Evolutionary conservation across 2,888 invertebrate species (phyloP), one percentile per base, ranked within the genome.

Genomic region (Caenorhabditis wallacei): DNA sequence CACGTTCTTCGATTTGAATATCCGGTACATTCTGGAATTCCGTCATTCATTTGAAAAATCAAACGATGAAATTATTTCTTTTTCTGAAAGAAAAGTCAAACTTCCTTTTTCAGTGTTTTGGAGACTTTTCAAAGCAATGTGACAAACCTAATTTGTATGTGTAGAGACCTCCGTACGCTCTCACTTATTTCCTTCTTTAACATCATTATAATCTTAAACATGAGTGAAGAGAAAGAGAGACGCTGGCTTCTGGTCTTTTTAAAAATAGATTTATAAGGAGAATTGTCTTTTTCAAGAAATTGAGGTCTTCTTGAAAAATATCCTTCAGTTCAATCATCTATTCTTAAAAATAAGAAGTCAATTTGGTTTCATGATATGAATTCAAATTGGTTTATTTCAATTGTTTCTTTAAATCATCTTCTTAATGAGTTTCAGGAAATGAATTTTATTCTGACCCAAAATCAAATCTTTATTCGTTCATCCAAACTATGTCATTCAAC

Each of bases 81-180:
- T 30, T 30, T 30, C 30, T 30, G 40, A 40, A 40, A 13, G 16
- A 40, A 13, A 40, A 10, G 16, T 40, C 16, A 40, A 43, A 30
- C n/a, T 20, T 22, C 40, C 40, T n/a, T 20, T 40, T 69, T 43
- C 46, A 46, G 46, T 46, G 2, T 26, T 24, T 56, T 20, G n/a
- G 18, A 20, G 3, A 10, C 5, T 64, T 51, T 35, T 18, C 30
- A 10, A 35, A 64, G 51, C 64, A 18, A 64, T 57, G 57, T 70
- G 70, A 48, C 69, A 61, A 71, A 71, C 71, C 51, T 51, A 71
- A 71, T 71, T 71, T 61, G 57, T n/a, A 37, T 13, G n/a, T 30
- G 64, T 48, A 51, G 22, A 30, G 26, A 5, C 56, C 30, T 20
- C 22, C 11, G n/a, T n/a, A n/a, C 13, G 20, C n/a, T 13, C 30